Base-by-base conservation (phyloP, 2,113 vertebrate genomes). In the Struthio camelus region DNA sequence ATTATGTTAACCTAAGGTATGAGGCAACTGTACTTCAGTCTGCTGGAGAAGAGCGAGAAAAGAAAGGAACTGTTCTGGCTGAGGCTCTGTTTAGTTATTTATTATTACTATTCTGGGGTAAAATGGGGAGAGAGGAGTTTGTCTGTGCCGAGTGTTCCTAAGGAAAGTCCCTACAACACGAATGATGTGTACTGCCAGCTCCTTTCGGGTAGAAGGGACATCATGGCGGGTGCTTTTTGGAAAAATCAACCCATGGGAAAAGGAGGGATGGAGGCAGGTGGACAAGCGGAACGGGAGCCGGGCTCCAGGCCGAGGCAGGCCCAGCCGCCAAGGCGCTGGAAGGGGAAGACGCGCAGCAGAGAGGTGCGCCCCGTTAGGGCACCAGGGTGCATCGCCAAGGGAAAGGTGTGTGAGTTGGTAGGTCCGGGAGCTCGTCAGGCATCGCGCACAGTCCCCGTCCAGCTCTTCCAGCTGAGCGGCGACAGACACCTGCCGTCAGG, bases 1-100 rank as follows among this genome's bases (percentile, higher is more conserved):
- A n/a, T 46, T 86, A 13, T 23, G 59, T 18, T 5, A n/a, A 28
- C 67, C 44, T 40, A 8, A 0, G 1, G 25, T 1, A 0, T 23
- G 16, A 56, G 34, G 50, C 61, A 70, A 8, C 3, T 34, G 59
- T 12, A 34, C 14, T 17, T 40, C 61, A 65, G 56, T 46, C 36
- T 32, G 42, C 50, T 71, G 80, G 76, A 69, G 67, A 46, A n/a
- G 50, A 79, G 14, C 25, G 44, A 77, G 64, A 12, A 48, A 61
- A 78, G 28, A 56, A 44, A 62, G 75, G n/a, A 54, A 38, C 27
- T 5, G 17, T 64, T 89, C 50, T 48, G 36, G 14, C 22, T 81
- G 65, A 46, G 2, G 2, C 13, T 40, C 53, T 6, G 14, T 70
- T 54, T 54, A 24, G 64, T 80, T 88, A 5, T 5, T 4, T 28